These are phyloP conservation scores for Siniperca obscura DNA, from an alignment of 2,797 vertebrate species.

Conservation along the genomic window DNA sequence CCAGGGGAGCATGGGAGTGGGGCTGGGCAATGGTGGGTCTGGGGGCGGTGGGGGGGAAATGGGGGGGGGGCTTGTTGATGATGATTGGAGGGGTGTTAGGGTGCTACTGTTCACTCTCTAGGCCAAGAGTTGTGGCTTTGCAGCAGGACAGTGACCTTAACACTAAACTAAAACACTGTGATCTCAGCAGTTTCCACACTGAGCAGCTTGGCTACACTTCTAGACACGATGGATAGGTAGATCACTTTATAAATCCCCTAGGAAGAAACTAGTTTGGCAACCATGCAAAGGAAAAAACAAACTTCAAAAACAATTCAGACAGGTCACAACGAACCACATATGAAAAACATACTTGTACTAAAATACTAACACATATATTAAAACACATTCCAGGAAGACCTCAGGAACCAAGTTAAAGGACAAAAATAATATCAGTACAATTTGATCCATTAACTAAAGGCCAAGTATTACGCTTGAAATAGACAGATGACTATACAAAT, in stretches of 20 bases:
- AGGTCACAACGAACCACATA: not conserved
- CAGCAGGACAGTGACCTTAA: constrained; percentile 11
- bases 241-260: not conserved
- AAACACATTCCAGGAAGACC: not conserved
- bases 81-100: constrained; percentile 7
- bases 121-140: constrained; percentile 9
- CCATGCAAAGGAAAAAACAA: not conserved
- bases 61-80: constrained; percentile 59
- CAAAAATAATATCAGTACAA: not conserved
- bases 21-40: constrained; percentile 53
- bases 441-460: not conserved
- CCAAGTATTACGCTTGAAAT: not conserved
- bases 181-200: not conserved
- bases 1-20: constrained; percentile 72
- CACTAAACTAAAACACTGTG: not conserved
- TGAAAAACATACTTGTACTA: not conserved
- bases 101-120: constrained; percentile 7
- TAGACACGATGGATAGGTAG: not conserved
- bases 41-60: constrained; percentile 6
- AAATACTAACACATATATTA: not conserved
- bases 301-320: not conserved
- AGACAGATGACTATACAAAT: not conserved
- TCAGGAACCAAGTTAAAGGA: not conserved
- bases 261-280: not conserved
- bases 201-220: not conserved